Base-by-base conservation (phyloP, 2,888 invertebrate species). In the Coleophora flavipennella region DNA sequence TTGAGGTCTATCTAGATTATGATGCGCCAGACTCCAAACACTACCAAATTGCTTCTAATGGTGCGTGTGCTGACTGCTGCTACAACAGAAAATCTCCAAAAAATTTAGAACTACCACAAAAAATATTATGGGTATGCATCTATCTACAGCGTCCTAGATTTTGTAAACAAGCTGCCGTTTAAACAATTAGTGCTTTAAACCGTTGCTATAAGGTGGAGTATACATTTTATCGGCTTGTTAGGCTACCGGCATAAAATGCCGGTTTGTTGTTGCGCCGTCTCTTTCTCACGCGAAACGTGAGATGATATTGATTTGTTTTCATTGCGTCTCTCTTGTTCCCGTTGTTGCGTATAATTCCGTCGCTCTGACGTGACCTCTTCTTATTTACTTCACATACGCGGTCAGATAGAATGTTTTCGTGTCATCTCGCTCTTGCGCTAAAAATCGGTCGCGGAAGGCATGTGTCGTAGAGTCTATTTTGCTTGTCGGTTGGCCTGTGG, bases 241-340 rank as follows among this genome's bases (percentile, higher is more conserved):
- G 64, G 56, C 52, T 64, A 59, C 70, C 71, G 71, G 73, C 68
- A 68, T 59, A 67, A 70, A 73, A 74, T 73, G 79, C 80, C 77
- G 79, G 81, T 84, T 83, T 83, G 83, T 83, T 84, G 66, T 83
- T 77, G 69, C 71, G 72, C 75, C 61, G 61, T 80, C 84, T 77
- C 83, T 66, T 61, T 80, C 81, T 63, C 62, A 57, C 64, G 70
- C 69, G 64, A 71, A 74, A 72, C 68, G 59, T 61, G 67, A 72
- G 76, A 77, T 76, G 71, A 71, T 80, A 83, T 85, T 80, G 81
- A 85, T 86, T 86, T 86, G 87, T 86, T 86, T 85, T 85, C 85
- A 79, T 76, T 75, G 78, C 77, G 67, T 81, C 86, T 79, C 84
- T 71, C 59, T 83, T 73, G 62, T 59, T 50, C 80, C 55, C 65